Evolutionary conservation across 2,888 invertebrate genomes (phyloP).

Genomic region (Chesias legatella): DNA sequence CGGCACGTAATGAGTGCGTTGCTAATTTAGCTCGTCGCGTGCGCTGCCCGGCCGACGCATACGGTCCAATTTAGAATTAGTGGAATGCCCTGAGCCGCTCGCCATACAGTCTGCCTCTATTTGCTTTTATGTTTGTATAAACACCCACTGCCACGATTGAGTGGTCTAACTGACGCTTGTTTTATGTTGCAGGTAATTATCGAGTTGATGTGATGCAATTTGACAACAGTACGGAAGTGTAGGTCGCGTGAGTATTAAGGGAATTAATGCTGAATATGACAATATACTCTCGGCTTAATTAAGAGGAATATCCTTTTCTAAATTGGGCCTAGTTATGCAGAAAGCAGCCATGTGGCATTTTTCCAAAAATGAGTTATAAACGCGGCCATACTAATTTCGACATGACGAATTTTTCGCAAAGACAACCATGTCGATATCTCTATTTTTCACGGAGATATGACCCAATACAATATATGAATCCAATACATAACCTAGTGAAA

Average conservation of each 20-base stretch:
- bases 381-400: too few species aligned
- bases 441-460: too few species aligned
- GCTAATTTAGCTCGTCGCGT: conserved; percentile 33
- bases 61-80: conserved; percentile 50
- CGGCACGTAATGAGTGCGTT: conserved; percentile 29
- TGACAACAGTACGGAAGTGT: conserved; percentile 4
- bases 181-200: conserved; percentile 43
- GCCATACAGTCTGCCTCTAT: conserved; percentile 55
- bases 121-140: conserved; percentile 25
- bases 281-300: too few species aligned
- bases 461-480: too few species aligned
- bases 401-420: too few species aligned
- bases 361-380: too few species aligned
- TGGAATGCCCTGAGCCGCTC: conserved; percentile 43
- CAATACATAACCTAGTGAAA: too few species aligned
- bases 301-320: too few species aligned
- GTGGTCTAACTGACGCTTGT: conserved; percentile 23
- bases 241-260: conserved; percentile 8
- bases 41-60: conserved; percentile 31
- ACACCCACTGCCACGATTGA: conserved; percentile 19
- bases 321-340: too few species aligned
- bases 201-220: conserved; percentile 23
- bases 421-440: too few species aligned
- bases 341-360: too few species aligned
- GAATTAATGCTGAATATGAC: too few species aligned